Evolutionary conservation across 2,797 vertebrate species (phyloP).

Genomic region (Hafferia zeledoni): DNA sequence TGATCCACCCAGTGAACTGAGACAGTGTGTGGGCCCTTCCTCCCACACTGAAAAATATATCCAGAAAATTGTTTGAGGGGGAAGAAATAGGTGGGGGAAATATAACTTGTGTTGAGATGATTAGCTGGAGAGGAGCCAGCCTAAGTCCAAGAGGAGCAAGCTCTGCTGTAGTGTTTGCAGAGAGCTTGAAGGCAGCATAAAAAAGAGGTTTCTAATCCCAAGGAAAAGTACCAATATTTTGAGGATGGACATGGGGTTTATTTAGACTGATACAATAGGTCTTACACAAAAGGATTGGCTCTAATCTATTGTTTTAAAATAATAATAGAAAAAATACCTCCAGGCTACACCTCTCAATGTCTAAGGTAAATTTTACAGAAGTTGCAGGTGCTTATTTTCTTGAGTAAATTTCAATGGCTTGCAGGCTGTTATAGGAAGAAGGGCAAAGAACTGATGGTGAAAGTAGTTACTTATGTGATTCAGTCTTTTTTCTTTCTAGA

Average conservation of each 20-base stretch:
- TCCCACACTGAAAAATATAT: background rate
- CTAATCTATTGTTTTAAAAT: background rate
- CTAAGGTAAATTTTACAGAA: background rate
- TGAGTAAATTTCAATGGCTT: background rate
- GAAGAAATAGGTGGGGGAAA: background rate
- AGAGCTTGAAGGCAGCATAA: background rate
- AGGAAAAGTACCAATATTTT: background rate
- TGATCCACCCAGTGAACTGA: background rate
- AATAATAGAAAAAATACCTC: background rate
- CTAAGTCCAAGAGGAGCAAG: background rate
- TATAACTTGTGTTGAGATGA: background rate
- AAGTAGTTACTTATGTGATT: background rate
- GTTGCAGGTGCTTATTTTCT: background rate
- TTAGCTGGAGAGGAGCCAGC: background rate
- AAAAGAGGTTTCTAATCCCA: background rate
- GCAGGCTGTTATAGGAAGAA: background rate
- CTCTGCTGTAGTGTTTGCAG: background rate
- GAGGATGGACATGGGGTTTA: background rate
- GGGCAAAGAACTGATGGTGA: background rate
- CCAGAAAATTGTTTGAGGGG: background rate
- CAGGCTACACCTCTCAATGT: background rate
- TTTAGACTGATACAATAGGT: background rate
- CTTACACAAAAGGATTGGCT: background rate
- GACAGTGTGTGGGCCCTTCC: background rate
- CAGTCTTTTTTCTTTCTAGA: background rate